These are phyloP conservation scores for Rhea pennata DNA, from an alignment of 2,113 vertebrate genomes.

Conservation along the genomic window DNA sequence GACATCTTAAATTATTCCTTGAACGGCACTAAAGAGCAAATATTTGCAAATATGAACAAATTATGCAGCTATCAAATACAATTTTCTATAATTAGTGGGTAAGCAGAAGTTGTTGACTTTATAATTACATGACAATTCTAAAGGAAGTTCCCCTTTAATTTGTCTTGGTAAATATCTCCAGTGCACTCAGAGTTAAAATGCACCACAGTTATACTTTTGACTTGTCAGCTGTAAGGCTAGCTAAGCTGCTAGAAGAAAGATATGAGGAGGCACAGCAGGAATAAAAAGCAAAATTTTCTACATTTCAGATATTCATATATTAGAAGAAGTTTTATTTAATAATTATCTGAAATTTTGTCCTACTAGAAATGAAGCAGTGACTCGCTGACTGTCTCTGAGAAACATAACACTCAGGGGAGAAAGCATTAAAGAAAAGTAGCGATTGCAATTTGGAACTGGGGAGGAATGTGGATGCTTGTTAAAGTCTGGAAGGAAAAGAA, in stretches of 20 bases:
- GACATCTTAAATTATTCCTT: conserved; percentile 23
- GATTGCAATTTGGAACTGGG: neutral
- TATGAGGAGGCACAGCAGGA: neutral
- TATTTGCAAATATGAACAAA: conserved; percentile 61
- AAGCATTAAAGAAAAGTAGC: neutral
- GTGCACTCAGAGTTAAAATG: conserved; percentile 18
- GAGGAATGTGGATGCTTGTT: neutral
- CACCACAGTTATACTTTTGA: neutral
- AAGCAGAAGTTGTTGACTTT: conserved; percentile 60
- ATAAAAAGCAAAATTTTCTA: neutral
- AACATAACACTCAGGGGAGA: fast-evolving
- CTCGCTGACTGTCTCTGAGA: neutral
- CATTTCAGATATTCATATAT: neutral
- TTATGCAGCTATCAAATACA: conserved; percentile 59
- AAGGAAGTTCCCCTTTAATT: conserved; percentile 51
- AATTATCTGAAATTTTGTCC: neutral
- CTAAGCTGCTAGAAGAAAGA: neutral
- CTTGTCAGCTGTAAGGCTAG: fast-evolving
- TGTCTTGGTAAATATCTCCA: conserved; percentile 18
- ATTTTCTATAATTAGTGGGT: conserved; percentile 63
- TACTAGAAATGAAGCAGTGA: neutral
- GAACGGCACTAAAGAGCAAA: conserved; percentile 19
- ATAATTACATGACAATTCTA: conserved; percentile 66
- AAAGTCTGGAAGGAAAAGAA: neutral
- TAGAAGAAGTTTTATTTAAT: neutral